Evolutionary conservation across 2,888 invertebrate genomes (phyloP), one percentile per base, ranked within the genome.

Genomic region (Acanthosepion lycidas): DNA sequence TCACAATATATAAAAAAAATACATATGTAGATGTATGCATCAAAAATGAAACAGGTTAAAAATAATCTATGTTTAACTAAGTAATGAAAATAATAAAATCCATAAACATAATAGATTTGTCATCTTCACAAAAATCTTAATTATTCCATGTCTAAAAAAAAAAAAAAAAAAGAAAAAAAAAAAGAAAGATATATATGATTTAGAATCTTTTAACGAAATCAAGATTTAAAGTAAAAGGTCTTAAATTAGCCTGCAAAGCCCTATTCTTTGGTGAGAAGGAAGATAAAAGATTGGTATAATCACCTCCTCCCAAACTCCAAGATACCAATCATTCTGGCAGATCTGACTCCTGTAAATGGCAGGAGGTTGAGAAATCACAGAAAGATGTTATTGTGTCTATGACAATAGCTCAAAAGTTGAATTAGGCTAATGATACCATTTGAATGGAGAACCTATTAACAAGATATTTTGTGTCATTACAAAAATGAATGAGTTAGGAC

Each of bases 341-440:
- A 78, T 78, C 78, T 42, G 18, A 78, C n/a, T 78, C n/a, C n/a
- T 78, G 78, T 15, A 33, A 78, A 78, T n/a, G 78, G 78, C 78
- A 78, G 78, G n/a, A 78, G 78, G n/a, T 33, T 78, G 78, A n/a
- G 18, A 78, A 78, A n/a, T 78, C 78, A 33, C 6, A 78, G 78
- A 78, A 26, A 78, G n/a, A 78, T 78, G n/a, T 78, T n/a, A 78
- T 78, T 78, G 78, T 78, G 78, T 78, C n/a, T 78, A 33, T 78
- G 78, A 78, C 78, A 78, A 78, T 78, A 18, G 78, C 78, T 78
- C 33, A n/a, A 78, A 78, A 78, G 78, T 33, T 78, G 78, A 78
- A 78, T 78, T 78, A 78, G n/a, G 78, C n/a, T 78, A 78, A 78
- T 78, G 78, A 78, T 78, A 78, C 78, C 78, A 78, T 78, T 78